Conservation (phyloP, 2,797 vertebrate species). For the Thaleichthys pacificus region DNA sequence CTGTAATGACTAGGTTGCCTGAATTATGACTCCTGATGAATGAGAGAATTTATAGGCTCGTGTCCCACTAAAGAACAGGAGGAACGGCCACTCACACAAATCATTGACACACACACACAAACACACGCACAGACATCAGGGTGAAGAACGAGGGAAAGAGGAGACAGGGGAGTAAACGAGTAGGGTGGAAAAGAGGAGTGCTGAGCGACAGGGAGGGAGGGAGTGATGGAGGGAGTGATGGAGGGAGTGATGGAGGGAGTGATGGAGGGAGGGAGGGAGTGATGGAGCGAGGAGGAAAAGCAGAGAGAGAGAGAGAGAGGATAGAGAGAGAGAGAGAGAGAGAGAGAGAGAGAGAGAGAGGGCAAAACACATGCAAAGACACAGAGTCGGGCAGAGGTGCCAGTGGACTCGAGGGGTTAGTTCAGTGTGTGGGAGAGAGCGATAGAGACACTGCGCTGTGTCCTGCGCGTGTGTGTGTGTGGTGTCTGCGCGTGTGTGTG, state of each 20-base stretch:
- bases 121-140: too few species aligned
- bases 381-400: neutral
- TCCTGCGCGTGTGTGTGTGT: too few species aligned
- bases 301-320: too few species aligned
- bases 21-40: neutral
- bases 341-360: neutral
- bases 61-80: neutral
- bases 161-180: neutral
- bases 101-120: too few species aligned
- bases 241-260: too few species aligned
- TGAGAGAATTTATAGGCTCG: slow-evolving; percentile 5
- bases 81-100: neutral
- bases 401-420: slow-evolving; percentile 1
- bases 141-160: neutral
- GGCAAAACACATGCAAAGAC: neutral
- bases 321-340: too few species aligned
- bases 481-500: too few species aligned
- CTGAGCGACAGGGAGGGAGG: neutral
- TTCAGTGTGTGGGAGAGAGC: too few species aligned
- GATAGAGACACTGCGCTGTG: too few species aligned
- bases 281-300: too few species aligned
- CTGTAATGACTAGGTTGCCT: slow-evolving; percentile 14
- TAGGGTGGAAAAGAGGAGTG: neutral
- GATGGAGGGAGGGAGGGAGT: too few species aligned
- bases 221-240: neutral